Percentiles rank a stretch among this genome's conserved stretches.
phyloP scores from a whole-genome alignment of 2,797 vertebrate genomes.

The Cryptoblepharus egeriae region DNA sequence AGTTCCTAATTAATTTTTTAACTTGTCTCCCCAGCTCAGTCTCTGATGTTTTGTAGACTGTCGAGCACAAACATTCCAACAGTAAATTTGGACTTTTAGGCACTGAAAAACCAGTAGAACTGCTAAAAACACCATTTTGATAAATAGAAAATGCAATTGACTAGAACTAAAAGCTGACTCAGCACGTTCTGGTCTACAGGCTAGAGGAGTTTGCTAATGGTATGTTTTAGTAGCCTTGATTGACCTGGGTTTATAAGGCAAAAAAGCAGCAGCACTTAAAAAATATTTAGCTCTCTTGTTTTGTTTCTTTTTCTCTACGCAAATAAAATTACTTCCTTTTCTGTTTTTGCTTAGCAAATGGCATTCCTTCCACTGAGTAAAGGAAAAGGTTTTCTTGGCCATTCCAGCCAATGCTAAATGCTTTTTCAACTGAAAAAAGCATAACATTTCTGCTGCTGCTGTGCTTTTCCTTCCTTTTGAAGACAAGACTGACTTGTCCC shows the following conservation, averaged over 20 bases:
- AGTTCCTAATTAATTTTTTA: neutral
- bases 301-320: conserved; percentile 60
- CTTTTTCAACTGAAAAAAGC: conserved; percentile 33
- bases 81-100: conserved; percentile 43
- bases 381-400: conserved; percentile 24
- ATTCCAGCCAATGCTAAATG: conserved; percentile 50
- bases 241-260: conserved; percentile 64
- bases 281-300: conserved; percentile 53
- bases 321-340: conserved; percentile 60
- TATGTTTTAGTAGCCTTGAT: conserved; percentile 62
- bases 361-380: conserved; percentile 47
- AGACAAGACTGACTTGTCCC: neutral
- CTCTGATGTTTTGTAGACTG: neutral
- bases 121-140: conserved; percentile 11
- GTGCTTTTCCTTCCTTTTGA: conserved; percentile 4
- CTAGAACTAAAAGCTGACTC: conserved; percentile 57
- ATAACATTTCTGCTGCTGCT: conserved; percentile 27
- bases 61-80: conserved; percentile 32
- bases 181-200: conserved; percentile 64
- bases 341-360: conserved; percentile 56
- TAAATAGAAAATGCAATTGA: conserved; percentile 56
- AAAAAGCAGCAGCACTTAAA: conserved; percentile 61
- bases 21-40: neutral
- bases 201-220: conserved; percentile 59
- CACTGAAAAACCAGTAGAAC: conserved; percentile 52